A percentile compares a stretch with the other conserved stretches of the same genome.
Conservation (phyloP, 2,797 vertebrate species). For the Allobates femoralis region DNA sequence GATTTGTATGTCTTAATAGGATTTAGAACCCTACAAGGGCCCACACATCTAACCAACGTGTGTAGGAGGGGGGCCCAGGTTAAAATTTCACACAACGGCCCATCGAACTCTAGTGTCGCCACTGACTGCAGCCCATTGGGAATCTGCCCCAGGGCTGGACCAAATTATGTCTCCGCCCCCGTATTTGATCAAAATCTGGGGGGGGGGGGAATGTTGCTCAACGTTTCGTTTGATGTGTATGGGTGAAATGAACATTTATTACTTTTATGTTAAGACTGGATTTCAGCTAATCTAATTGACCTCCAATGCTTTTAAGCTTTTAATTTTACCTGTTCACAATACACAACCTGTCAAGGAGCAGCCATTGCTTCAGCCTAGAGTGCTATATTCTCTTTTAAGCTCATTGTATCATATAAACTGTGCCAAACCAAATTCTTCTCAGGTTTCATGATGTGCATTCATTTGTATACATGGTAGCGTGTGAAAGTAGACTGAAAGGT, state of each 20-base stretch:
- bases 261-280: neutral
- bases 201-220: no score
- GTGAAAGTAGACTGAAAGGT: conserved; percentile 53
- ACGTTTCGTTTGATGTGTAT: no score
- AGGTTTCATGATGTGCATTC: conserved; percentile 49
- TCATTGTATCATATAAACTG: conserved; percentile 26
- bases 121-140: no score
- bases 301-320: neutral
- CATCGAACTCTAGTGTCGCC: no score
- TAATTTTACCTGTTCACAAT: neutral
- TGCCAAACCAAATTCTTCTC: conserved; percentile 34
- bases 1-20: no score
- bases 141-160: no score
- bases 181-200: no score
- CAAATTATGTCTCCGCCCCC: no score
- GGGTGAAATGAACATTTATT: neutral
- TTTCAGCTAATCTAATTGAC: neutral
- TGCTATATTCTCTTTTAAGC: conserved; percentile 13
- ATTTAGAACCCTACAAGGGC: no score
- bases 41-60: no score
- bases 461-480: conserved; percentile 50
- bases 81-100: no score
- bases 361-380: neutral
- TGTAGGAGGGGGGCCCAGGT: no score
- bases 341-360: neutral